Evolutionary conservation across 2,113 vertebrate species (phyloP).

Genomic region (Malurus alboscapulatus): DNA sequence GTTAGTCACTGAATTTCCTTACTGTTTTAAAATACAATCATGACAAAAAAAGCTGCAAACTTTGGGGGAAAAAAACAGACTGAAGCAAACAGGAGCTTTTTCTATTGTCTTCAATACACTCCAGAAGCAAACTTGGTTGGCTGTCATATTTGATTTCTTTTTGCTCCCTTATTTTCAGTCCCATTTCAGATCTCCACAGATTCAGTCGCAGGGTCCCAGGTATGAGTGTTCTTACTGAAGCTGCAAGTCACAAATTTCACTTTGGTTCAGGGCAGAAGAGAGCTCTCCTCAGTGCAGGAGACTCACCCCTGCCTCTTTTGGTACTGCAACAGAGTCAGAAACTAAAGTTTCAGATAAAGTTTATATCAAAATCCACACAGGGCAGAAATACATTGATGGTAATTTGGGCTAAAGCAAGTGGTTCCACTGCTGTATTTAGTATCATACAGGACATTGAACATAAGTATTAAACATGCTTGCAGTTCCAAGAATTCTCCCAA

Average conservation of each 20-base stretch:
- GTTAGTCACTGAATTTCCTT: background rate
- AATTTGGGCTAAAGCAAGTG: background rate
- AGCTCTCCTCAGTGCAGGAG: background rate
- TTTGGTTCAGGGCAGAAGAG: background rate
- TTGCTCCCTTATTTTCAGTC: background rate
- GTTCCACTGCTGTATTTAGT: background rate
- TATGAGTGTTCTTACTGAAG: background rate
- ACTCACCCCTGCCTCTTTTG: background rate
- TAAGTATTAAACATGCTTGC: background rate
- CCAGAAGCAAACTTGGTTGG: background rate
- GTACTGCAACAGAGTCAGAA: background rate
- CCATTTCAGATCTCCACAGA: background rate
- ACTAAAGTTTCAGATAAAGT: background rate
- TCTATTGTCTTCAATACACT: background rate
- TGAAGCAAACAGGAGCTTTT: background rate
- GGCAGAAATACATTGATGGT: background rate
- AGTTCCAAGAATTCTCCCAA: background rate
- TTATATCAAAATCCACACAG: background rate
- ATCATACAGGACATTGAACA: background rate
- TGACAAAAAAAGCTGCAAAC: background rate
- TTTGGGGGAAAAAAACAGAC: background rate
- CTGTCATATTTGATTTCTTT: background rate
- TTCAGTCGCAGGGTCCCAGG: background rate
- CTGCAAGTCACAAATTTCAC: background rate
- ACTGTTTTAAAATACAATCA: background rate